A percentile compares a stretch with the other conserved stretches of the same genome.
phyloP scores from a whole-genome alignment of 2,113 vertebrate species.

The Festucalex cinctus region DNA sequence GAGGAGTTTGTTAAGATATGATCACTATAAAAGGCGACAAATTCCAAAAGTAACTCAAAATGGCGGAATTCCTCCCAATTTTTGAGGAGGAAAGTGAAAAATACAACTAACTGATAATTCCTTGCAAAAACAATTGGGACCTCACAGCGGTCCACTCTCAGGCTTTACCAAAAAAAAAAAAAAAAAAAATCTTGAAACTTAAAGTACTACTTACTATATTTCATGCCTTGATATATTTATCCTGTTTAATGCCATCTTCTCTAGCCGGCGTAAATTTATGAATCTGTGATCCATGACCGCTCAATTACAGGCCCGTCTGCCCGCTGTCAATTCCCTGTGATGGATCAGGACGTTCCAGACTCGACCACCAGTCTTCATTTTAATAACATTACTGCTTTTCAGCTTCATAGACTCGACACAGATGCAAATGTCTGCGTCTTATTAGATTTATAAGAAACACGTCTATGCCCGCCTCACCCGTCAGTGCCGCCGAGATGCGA shows the following conservation, averaged over 20 bases:
- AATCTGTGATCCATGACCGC: conserved; percentile 45
- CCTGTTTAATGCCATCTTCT: conserved; percentile 2
- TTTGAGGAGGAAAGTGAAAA: too few species aligned
- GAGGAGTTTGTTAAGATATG: too few species aligned
- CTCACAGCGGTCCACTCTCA: not conserved
- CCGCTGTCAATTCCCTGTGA: conserved; percentile 56
- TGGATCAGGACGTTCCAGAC: conserved; percentile 61
- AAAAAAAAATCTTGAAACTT: too few species aligned
- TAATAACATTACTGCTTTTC: conserved; percentile 38
- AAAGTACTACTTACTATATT: not conserved
- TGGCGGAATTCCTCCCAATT: too few species aligned
- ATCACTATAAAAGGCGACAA: too few species aligned
- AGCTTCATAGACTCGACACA: conserved; percentile 18
- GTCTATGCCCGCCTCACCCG: conserved; percentile 12
- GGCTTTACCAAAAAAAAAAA: too few species aligned
- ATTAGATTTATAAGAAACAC: conserved; percentile 36
- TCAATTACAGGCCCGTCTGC: conserved; percentile 61
- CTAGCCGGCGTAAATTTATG: conserved; percentile 5
- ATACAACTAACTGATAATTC: too few species aligned
- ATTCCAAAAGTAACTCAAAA: too few species aligned
- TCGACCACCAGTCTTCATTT: conserved; percentile 47
- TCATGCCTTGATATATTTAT: conserved; percentile 3
- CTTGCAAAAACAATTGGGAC: too few species aligned
- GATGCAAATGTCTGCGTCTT: conserved; percentile 44
- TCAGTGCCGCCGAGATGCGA: conserved; percentile 14